Conservation (phyloP, 2,113 vertebrate species). For the Megaceryle maxima region DNA sequence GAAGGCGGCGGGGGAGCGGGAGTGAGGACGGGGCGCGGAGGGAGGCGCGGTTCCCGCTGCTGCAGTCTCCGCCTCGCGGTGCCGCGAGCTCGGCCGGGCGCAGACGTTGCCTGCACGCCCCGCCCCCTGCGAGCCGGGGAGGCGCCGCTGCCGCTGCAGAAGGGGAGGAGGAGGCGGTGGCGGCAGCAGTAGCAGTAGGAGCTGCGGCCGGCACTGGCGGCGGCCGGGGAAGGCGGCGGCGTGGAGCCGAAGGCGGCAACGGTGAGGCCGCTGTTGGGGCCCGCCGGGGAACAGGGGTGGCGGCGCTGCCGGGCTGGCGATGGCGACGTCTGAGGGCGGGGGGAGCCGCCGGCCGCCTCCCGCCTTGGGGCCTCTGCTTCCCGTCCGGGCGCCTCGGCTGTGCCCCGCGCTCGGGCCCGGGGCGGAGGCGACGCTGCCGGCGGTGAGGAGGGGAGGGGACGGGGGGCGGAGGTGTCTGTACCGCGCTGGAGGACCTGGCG, state of each 20-base stretch:
- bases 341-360: background rate
- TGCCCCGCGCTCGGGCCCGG: background rate
- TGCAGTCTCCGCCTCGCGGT: slow-evolving; percentile 35
- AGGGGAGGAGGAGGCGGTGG: background rate
- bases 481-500: background rate
- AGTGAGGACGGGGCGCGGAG: background rate
- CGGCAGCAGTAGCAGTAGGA: background rate
- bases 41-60: background rate
- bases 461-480: background rate
- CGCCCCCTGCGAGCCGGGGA: slow-evolving; percentile 15
- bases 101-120: background rate
- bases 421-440: background rate
- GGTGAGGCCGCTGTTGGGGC: background rate
- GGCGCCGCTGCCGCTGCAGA: slow-evolving; percentile 18
- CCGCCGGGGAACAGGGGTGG: background rate
- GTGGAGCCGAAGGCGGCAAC: background rate
- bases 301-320: background rate
- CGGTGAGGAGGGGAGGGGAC: background rate
- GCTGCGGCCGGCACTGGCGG: background rate
- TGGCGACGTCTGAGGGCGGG: background rate
- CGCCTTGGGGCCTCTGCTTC: background rate
- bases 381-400: background rate
- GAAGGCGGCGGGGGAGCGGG: background rate
- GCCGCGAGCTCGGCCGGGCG: background rate
- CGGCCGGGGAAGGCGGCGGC: background rate